Evolutionary conservation across 92 coral and sea anemone genomes (phyloP).

Genomic region (Siderastrea siderea): DNA sequence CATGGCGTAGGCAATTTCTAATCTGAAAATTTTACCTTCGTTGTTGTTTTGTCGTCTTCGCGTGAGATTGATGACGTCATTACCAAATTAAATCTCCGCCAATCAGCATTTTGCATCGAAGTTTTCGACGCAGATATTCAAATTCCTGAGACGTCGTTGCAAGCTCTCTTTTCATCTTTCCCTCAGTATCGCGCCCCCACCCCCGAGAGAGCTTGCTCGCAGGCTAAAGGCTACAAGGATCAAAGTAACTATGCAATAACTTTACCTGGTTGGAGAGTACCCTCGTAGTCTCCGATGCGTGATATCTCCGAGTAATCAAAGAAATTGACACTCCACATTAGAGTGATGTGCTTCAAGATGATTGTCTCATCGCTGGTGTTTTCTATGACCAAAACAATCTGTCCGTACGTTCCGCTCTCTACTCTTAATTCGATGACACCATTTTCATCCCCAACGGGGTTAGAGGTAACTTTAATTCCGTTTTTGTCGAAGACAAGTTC

Average conservation of each 20-base stretch:
- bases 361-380: conserved; percentile 39
- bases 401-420: conserved; percentile 21
- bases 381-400: conserved; percentile 45
- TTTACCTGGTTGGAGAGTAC: conserved; percentile 53
- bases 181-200: no score
- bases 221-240: neutral
- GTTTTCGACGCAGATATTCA: no score
- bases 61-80: no score
- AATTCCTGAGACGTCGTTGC: no score
- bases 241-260: neutral
- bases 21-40: no score
- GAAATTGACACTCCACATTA: conserved; percentile 78
- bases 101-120: no score
- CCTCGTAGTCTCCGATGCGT: neutral
- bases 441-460: conserved; percentile 67
- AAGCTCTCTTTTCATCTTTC: no score
- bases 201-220: no score
- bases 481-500: conserved; percentile 72
- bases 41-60: neutral
- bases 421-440: conserved; percentile 76
- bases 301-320: conserved; percentile 74
- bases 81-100: no score
- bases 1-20: no score
- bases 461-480: conserved; percentile 71
- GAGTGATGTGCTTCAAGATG: conserved; percentile 54